phyloP scores from a whole-genome alignment of 2,113 vertebrate genomes.

The Axis porcinus region DNA sequence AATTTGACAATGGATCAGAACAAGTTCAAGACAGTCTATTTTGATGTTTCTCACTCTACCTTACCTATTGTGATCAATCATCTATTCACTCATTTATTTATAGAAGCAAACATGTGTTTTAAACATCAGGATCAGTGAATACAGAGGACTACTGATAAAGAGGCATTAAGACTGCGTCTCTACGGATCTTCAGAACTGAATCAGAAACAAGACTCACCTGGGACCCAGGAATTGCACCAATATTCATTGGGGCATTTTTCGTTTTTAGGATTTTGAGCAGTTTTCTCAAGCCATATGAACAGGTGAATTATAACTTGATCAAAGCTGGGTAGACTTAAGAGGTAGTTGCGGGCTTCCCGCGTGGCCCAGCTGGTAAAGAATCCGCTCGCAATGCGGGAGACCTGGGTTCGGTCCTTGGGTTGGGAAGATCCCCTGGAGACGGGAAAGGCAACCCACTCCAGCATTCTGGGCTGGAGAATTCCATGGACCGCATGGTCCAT shows the following conservation, averaged over 20 bases:
- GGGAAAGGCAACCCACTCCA: neutral
- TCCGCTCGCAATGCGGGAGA: fast-evolving
- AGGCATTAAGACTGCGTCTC: neutral
- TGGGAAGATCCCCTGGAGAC: neutral
- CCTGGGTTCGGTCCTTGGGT: neutral
- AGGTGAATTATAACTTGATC: neutral
- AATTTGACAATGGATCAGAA: neutral
- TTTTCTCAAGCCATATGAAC: neutral
- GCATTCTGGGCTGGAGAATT: neutral
- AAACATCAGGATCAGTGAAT: neutral
- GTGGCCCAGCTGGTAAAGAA: neutral
- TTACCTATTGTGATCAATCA: neutral
- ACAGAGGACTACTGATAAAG: neutral
- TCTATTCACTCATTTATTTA: neutral
- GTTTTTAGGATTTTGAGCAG: neutral
- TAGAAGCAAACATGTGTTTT: neutral
- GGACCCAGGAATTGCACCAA: neutral
- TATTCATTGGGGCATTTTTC: neutral
- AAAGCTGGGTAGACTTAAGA: neutral
- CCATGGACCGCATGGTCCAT: neutral
- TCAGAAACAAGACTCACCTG: neutral
- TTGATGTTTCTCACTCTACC: neutral
- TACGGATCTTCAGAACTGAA: too few species aligned
- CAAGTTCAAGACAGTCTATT: neutral
- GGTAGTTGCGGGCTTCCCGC: neutral